Base-by-base conservation (phyloP, 2,113 vertebrate genomes). In the Grallaria varia region DNA sequence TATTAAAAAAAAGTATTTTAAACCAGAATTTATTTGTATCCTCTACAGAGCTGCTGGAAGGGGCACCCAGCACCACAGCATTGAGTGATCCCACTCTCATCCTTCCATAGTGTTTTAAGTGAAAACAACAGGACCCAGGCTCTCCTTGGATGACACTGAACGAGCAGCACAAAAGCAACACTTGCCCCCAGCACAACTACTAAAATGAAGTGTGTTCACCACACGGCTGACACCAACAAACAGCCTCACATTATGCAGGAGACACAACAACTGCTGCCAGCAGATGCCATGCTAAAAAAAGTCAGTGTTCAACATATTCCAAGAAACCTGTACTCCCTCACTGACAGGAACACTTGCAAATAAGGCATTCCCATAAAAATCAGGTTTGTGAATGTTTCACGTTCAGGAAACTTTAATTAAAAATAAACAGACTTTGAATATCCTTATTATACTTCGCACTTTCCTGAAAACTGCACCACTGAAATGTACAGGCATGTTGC, bases 91-190 rank as follows among this genome's bases (percentile, higher is more conserved):
- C 49, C 39, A 31, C 40, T 12, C 24, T 12, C 59, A 42, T 8
- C 19, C 35, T 45, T 49, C 21, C 20, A 14, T 6, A 9, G 52
- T 0, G 20, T 1, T 6, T 8, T 5, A 22, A 39, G 14, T 5
- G 58, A 12, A 56, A 50, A 45, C 1, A 1, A 33, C 0, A 20
- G 49, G 67, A 52, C 16, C 5, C 31, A 12, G 69, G 11, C 53
- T 64, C 63, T n/a, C 49, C 42, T 5, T 10, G 69, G 33, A 3
- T 21, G 20, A 74, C 6, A 8, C 53, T 27, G 44, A 50, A 25
- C 0, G 16, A 87, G 50, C 58, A 86, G 67, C 42, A 35, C 0
- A 16, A 79, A n/a, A 56, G 33, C 44, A 76, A 11, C 12, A 10
- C 49, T 14, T 44, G 47, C 15, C 33, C 71, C 58, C 56, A 81